phyloP scores from a whole-genome alignment of 2,888 invertebrate species.

The Gasteruption jaculator region DNA sequence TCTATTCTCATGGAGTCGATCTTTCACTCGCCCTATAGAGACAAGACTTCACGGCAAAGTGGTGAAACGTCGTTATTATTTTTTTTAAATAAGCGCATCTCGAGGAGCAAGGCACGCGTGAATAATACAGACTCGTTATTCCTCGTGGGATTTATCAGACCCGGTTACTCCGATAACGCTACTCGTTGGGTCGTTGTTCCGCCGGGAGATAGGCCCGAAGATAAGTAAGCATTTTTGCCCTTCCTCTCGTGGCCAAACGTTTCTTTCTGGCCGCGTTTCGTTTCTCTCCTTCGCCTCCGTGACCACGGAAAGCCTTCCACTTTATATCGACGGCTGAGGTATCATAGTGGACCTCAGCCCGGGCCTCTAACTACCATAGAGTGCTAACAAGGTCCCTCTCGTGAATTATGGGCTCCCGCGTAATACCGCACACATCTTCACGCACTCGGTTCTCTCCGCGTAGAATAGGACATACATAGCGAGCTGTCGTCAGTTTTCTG shows the following conservation, averaged over 20 bases:
- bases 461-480: constrained; percentile 37
- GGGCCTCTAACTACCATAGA: constrained; percentile 32
- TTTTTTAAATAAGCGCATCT: constrained; percentile 18
- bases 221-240: constrained; percentile 44
- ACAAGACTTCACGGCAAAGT: constrained; percentile 1
- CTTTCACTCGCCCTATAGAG: constrained; percentile 3
- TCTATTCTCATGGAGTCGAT: neutral
- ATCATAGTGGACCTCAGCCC: constrained; percentile 34
- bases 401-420: constrained; percentile 44
- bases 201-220: constrained; percentile 38
- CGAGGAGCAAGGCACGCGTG: constrained; percentile 34
- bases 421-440: constrained; percentile 22
- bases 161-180: constrained; percentile 41
- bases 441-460: constrained; percentile 10
- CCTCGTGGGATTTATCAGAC: constrained; percentile 45
- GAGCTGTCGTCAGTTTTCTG: constrained; percentile 51
- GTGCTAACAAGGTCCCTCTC: constrained; percentile 44
- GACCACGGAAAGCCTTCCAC: constrained; percentile 7
- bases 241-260: constrained; percentile 2
- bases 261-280: constrained; percentile 7
- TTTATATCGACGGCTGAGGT: constrained; percentile 29
- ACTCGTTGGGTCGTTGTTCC: constrained; percentile 36
- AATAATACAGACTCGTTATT: constrained; percentile 48
- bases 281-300: constrained; percentile 3
- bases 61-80: constrained; percentile 9